These are phyloP conservation scores for Drosophila percnosoma DNA, from an alignment of 2,888 invertebrate genomes.

Conservation along the genomic window DNA sequence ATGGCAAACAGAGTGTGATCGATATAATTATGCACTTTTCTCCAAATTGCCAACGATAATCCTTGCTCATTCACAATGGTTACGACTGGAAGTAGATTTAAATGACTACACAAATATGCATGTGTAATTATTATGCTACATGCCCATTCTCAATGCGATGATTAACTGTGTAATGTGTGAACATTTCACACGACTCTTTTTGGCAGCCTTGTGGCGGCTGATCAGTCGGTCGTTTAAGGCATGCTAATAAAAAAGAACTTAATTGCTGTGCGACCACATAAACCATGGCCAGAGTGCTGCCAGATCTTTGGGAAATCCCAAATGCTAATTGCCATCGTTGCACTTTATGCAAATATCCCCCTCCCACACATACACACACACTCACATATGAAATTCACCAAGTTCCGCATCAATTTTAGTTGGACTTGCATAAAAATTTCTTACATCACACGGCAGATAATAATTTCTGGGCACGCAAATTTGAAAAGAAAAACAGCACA, in stretches of 20 bases:
- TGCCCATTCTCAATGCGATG: conserved; percentile 46
- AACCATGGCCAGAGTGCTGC: conserved; percentile 37
- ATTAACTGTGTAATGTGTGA: conserved; percentile 62
- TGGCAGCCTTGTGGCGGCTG: conserved; percentile 57
- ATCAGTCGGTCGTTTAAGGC: conserved; percentile 53
- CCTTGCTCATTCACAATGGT: conserved; percentile 22
- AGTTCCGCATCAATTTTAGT: conserved; percentile 58
- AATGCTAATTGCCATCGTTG: conserved; percentile 35
- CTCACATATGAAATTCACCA: conserved; percentile 2
- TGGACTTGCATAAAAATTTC: conserved; percentile 47
- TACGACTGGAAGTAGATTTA: background rate
- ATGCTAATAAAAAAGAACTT: conserved; percentile 55
- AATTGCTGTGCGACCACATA: conserved; percentile 56
- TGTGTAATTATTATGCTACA: conserved; percentile 13
- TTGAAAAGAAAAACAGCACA: conserved; percentile 33
- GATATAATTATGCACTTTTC: conserved; percentile 6
- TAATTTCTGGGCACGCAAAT: conserved; percentile 68
- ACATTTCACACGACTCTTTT: conserved; percentile 62
- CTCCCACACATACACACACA: background rate
- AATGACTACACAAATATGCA: background rate
- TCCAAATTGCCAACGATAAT: background rate
- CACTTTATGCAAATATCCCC: conserved; percentile 5
- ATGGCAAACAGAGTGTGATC: conserved; percentile 7
- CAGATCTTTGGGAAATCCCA: conserved; percentile 32
- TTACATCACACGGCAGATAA: conserved; percentile 45